Evolutionary conservation across 2,888 invertebrate genomes (phyloP).

Genomic region (Spilosoma lubricipeda): DNA sequence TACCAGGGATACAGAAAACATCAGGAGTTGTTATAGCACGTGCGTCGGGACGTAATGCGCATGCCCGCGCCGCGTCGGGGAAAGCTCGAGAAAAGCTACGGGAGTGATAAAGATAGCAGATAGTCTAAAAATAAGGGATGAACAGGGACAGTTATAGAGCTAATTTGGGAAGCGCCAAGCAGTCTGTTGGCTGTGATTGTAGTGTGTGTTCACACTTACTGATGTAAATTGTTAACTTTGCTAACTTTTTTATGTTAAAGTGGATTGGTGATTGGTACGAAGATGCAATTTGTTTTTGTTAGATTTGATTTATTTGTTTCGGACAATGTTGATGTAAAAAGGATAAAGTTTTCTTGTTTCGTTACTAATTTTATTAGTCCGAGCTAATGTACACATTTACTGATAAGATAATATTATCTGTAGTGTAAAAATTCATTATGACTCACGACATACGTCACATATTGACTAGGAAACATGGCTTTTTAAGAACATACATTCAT

Average conservation of each 20-base stretch:
- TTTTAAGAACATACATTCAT: neutral
- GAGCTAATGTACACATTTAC: neutral
- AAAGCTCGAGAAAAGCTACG: conserved; percentile 76
- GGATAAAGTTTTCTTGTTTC: neutral
- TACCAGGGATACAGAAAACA: conserved; percentile 76
- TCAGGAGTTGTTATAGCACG: conserved; percentile 69
- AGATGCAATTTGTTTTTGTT: conserved; percentile 20
- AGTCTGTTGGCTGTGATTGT: conserved; percentile 73
- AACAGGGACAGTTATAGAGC: conserved; percentile 64
- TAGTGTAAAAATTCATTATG: neutral
- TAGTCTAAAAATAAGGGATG: conserved; percentile 73
- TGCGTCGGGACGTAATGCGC: conserved; percentile 78
- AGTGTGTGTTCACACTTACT: conserved; percentile 54
- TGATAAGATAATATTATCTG: neutral
- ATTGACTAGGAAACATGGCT: neutral
- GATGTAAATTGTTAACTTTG: conserved; percentile 33
- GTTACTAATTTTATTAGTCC: neutral
- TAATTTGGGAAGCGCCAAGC: conserved; percentile 83
- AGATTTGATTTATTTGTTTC: neutral
- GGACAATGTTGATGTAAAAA: neutral
- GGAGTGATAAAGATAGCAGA: conserved; percentile 64
- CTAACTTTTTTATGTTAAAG: conserved; percentile 43
- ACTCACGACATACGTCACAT: neutral
- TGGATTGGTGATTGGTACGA: conserved; percentile 28
- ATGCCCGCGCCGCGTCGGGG: conserved; percentile 69